Percentiles rank a stretch among this genome's conserved stretches.
These are phyloP conservation scores for Nasonovia ribisnigri DNA, from an alignment of 2,888 invertebrate genomes.

Conservation along the genomic window DNA sequence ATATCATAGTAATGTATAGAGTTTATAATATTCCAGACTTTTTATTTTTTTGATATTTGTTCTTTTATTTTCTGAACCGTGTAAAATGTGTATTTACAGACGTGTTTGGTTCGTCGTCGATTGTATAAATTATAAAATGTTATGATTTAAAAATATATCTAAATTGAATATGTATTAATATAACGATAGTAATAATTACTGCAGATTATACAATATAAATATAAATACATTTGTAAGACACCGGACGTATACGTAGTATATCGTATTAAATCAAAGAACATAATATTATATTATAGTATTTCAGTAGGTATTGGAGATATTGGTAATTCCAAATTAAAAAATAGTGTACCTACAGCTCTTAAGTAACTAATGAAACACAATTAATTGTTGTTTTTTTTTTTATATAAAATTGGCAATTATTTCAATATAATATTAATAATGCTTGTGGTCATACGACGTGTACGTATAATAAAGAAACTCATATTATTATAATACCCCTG, in stretches of 20 bases:
- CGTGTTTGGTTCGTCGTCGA: not conserved
- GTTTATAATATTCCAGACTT: not conserved
- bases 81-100: not conserved
- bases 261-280: too few species aligned
- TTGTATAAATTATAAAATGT: not conserved
- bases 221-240: not conserved
- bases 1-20: not conserved
- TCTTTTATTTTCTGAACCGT: not conserved
- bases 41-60: not conserved
- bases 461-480: not conserved
- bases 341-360: not conserved
- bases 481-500: not conserved
- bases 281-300: not conserved
- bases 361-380: not conserved
- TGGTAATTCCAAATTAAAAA: not conserved
- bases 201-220: not conserved
- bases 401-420: not conserved
- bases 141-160: not conserved
- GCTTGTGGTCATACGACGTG: not conserved
- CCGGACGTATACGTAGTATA: too few species aligned
- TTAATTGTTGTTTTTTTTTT: not conserved
- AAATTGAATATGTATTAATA: not conserved
- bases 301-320: not conserved
- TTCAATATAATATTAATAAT: not conserved
- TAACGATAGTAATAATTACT: not conserved